A percentile compares a stretch with the other conserved stretches of the same genome.
Conservation (phyloP, 2,113 vertebrate species). For the Grammatotria lemairii region DNA sequence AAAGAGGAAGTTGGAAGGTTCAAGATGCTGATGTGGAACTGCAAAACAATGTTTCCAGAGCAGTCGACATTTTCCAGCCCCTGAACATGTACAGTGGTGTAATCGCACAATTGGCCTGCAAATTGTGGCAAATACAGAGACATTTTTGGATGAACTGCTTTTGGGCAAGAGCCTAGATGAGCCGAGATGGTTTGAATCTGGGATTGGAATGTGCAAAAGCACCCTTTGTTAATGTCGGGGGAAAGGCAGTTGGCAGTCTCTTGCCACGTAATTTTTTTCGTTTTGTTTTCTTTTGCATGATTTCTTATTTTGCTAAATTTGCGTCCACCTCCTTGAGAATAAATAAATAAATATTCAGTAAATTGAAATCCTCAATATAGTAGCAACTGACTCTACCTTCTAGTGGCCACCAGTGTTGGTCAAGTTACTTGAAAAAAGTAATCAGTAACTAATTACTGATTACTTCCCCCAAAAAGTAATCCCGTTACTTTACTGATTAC, state of each 20-base stretch:
- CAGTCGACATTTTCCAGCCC: fast-evolving
- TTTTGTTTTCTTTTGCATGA: neutral
- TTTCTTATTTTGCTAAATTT: neutral
- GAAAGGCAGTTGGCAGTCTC: fast-evolving
- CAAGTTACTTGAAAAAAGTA: too few species aligned
- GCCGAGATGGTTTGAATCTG: neutral
- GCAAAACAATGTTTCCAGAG: neutral
- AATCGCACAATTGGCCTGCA: neutral
- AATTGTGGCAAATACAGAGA: neutral
- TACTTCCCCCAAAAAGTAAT: too few species aligned
- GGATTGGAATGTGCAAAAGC: neutral
- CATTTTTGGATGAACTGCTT: neutral
- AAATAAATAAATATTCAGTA: neutral
- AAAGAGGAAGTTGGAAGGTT: neutral
- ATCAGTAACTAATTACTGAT: too few species aligned
- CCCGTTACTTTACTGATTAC: too few species aligned
- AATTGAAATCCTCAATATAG: neutral
- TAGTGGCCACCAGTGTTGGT: neutral
- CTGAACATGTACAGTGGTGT: neutral
- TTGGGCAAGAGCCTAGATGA: neutral
- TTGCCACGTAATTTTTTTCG: fast-evolving
- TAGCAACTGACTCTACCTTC: neutral
- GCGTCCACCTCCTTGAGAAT: neutral
- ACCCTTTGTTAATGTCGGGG: neutral
- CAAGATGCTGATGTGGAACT: neutral